Base-by-base conservation (phyloP, 2,888 invertebrate genomes). In the Byasa hedistus region DNA sequence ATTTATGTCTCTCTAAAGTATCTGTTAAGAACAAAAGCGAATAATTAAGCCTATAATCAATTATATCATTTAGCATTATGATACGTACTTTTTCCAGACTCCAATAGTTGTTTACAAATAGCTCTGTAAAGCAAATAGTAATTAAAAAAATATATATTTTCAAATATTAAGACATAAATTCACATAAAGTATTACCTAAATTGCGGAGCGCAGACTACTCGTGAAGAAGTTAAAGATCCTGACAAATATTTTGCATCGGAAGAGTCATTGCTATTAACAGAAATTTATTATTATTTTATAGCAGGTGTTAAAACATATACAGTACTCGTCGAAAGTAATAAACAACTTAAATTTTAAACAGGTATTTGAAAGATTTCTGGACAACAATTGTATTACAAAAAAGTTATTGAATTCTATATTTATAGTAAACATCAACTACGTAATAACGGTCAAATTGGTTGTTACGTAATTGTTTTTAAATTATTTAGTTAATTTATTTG, bases 171-270 rank as follows among this genome's bases (percentile, higher is more conserved):
- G 17, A 54, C 22, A 21, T 0, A 52, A 36, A 57, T 22, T 12
- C 15, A n/a, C 10, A 22, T 54, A 22, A 51, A 51, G 5, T 61
- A 39, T 52, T 76, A 89, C 91, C 89, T 86, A 22, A 91, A 69
- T 70, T 90, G 89, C 3, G 85, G 80, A 5, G 86, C 84, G 69
- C 87, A 89, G 1, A 82, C 79, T 1, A 91, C 78, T 0, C 91
- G 82, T 70, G 91, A 89, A 2, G 81, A 79, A 0, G 85, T 75
- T 0, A 87, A 72, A 0, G 88, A 83, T 0, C 88, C 86, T 0
- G 82, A 73, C 75, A 86, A 79, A 5, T 79, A 78, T 60, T 79
- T 80, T 12, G 76, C 70, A 17, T 89, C 88, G 62, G 84, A 79
- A 10, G 75, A 75, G 12, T 86, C 84, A 5, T 82, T 84, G 68